Evolutionary conservation across 2,113 vertebrate species (phyloP), one percentile per base, ranked within the genome.

Genomic region (Orientallactaga bullata): DNA sequence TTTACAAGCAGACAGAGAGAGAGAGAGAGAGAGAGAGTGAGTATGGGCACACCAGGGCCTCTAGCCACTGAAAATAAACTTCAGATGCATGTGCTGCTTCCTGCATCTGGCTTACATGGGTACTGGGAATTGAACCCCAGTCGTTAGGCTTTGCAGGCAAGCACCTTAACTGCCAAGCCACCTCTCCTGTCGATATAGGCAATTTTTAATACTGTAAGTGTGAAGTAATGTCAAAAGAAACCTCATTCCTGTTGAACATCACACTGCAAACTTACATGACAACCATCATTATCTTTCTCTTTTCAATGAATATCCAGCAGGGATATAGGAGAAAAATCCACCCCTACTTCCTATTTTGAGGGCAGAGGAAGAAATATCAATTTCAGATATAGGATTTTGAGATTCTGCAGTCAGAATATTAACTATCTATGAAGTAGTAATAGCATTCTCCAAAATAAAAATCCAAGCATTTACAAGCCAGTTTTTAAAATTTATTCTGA

Each of bases 251-350:
- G 26, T 17, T 58, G 83, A 88, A 94, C 13, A 79, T 3, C 10
- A 5, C 18, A 76, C 17, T 93, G 28, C 16, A 90, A 94, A 79
- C n/a, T 76, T 78, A 15, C 20, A 76, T 77, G 81, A 72, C 9
- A 89, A 37, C 79, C 60, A 83, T 66, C 58, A n/a, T 60, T 92
- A n/a, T 74, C 68, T 88, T 91, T 87, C 35, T 95, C 37, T 93
- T 72, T 68, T 84, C 55, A 90, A 13, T 55, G 10, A 92, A 78
- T 37, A 73, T 63, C 77, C 82, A 32, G 35, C 73, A 78, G 20
- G 13, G 21, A 73, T 78, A 68, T 58, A 72, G 35, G 69, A 28
- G 15, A 37, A 37, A 72, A 72, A 37, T 20, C 74, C 93, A 91
- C 24, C 9, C 61, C 69, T 95, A 69, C 55, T 55, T 55, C 85